A percentile compares a stretch with the other conserved stretches of the same genome.
Conservation (phyloP, 2,113 vertebrate genomes). For the Microtus oregoni region DNA sequence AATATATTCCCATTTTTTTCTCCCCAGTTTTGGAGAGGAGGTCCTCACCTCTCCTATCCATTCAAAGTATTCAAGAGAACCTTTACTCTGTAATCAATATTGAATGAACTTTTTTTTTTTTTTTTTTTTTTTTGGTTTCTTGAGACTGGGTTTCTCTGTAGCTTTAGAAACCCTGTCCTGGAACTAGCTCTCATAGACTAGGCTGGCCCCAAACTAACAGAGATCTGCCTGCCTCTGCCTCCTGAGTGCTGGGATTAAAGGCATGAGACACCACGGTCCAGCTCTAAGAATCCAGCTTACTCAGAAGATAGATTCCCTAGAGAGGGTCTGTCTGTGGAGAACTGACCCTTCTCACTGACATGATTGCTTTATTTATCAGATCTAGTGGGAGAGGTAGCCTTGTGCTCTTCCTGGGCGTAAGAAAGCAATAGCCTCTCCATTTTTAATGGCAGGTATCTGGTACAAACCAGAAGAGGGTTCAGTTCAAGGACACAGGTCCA, state of each 20-base stretch:
- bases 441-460: neutral
- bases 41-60: neutral
- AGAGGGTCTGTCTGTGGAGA: neutral
- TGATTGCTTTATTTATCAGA: neutral
- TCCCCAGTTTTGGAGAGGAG: neutral
- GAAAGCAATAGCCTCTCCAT: neutral
- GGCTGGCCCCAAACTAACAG: no score
- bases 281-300: neutral
- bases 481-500: neutral
- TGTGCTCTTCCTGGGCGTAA: neutral
- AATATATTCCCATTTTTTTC: neutral
- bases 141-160: no score
- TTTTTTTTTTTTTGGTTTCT: no score
- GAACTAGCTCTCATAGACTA: no score
- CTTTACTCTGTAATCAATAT: neutral
- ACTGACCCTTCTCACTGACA: neutral
- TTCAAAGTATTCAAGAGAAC: neutral
- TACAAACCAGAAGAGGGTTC: neutral
- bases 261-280: fast-evolving
- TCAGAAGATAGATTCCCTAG: neutral
- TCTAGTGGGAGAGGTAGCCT: neutral
- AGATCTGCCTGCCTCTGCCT: no score
- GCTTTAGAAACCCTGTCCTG: no score
- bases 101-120: no score
- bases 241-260: no score